Evolutionary conservation across 64 coral and sea anemone species (phyloP).

Genomic region (Anthopleura sola): DNA sequence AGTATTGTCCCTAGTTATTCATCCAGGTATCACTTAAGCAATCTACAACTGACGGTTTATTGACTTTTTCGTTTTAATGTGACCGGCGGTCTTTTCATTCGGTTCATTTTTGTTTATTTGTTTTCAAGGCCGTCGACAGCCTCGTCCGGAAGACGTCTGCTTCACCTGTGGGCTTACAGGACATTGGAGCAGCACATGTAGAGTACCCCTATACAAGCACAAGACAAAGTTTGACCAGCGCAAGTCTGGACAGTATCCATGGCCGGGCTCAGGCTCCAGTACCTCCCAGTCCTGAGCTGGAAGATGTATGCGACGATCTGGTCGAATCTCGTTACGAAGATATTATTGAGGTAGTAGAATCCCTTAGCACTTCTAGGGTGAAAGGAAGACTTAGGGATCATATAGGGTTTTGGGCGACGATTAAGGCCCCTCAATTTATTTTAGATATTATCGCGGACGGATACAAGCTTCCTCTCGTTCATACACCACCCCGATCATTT

Average conservation of each 20-base stretch:
- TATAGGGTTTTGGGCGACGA: conserved; percentile 35
- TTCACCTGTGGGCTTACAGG: conserved; percentile 5
- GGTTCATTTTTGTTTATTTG: background rate
- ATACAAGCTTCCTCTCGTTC: conserved; percentile 43
- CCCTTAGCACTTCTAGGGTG: background rate
- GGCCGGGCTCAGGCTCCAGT: background rate
- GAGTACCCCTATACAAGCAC: conserved; percentile 5
- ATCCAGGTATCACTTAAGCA: background rate
- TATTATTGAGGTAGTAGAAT: conserved; percentile 34
- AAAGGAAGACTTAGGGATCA: conserved; percentile 23
- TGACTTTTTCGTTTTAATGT: too few species aligned
- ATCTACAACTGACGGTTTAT: background rate
- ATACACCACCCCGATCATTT: conserved; percentile 9
- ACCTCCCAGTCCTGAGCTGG: background rate
- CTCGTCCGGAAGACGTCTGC: conserved; percentile 12
- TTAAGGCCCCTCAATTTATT: conserved; percentile 29
- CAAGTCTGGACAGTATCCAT: background rate
- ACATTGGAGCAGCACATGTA: conserved; percentile 12
- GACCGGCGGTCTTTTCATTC: background rate
- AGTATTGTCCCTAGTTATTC: background rate
- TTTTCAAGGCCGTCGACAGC: background rate
- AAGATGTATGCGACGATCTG: background rate
- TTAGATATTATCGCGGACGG: conserved; percentile 32
- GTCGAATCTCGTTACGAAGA: background rate
- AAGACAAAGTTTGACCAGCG: background rate